A percentile compares a stretch with the other conserved stretches of the same genome.
Conservation (phyloP, 2,113 vertebrate genomes). For the Caretta caretta region DNA sequence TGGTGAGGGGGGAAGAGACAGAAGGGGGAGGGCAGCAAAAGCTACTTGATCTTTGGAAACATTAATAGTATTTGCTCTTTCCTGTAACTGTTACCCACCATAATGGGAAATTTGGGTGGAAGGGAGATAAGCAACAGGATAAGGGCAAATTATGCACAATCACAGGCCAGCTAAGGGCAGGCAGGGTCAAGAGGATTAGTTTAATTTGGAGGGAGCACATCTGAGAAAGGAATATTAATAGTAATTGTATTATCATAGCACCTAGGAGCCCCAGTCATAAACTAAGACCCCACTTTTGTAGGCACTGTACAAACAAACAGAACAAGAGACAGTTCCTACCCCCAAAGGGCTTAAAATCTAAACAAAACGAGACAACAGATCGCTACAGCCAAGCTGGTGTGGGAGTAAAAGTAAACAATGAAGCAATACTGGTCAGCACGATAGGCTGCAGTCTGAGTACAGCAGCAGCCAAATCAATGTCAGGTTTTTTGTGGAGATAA, state of each 20-base stretch:
- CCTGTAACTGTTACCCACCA: neutral
- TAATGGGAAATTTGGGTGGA: neutral
- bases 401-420: neutral
- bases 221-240: neutral
- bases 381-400: neutral
- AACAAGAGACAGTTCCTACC: neutral
- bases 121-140: neutral
- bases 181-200: neutral
- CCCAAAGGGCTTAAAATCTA: neutral
- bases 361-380: neutral
- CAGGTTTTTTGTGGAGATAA: no score
- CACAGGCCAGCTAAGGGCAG: neutral
- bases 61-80: neutral
- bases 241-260: neutral
- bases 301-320: neutral
- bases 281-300: neutral
- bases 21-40: neutral
- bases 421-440: neutral
- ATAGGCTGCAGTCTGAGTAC: no score
- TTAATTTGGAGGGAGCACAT: neutral
- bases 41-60: neutral
- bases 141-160: fast-evolving
- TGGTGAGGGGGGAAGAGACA: neutral
- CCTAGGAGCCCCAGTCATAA: neutral
- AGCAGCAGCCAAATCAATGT: no score